phyloP scores from a whole-genome alignment of 2,888 invertebrate species.

The Trichogramma dendrolimi region DNA sequence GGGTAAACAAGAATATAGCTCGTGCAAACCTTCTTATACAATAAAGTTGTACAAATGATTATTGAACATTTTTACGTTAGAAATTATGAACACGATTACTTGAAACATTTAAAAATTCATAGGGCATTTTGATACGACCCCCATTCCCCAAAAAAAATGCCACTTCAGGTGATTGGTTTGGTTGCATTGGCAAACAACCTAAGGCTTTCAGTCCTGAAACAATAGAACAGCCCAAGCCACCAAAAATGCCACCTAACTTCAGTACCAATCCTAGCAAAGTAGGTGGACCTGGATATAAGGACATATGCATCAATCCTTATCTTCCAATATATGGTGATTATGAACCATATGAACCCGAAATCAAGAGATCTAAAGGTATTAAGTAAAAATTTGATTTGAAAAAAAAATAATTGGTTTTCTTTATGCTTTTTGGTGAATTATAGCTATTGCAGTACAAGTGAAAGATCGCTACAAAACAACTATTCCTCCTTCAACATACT shows the following conservation, averaged over 20 bases:
- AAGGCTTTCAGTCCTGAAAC: slow-evolving; percentile 40
- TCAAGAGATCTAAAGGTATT: slow-evolving; percentile 12
- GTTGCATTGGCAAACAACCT: slow-evolving; percentile 51
- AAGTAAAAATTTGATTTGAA: background rate
- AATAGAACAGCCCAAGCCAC: slow-evolving; percentile 24
- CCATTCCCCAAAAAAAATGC: slow-evolving; percentile 49
- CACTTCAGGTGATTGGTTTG: slow-evolving; percentile 56
- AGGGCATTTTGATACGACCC: background rate
- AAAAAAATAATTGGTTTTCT: background rate
- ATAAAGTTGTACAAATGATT: background rate
- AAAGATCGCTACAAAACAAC: background rate
- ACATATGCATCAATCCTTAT: slow-evolving; percentile 55
- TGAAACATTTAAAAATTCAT: background rate
- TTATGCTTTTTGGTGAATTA: background rate
- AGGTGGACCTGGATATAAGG: slow-evolving; percentile 56
- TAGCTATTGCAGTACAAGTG: too few species aligned
- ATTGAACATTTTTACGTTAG: too few species aligned
- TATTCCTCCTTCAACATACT: background rate
- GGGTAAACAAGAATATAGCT: too few species aligned
- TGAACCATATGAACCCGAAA: slow-evolving; percentile 36
- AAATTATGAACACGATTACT: background rate
- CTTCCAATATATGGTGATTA: slow-evolving; percentile 39
- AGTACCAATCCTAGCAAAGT: slow-evolving; percentile 40
- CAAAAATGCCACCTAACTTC: slow-evolving; percentile 34
- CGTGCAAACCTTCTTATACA: too few species aligned